phyloP scores from a whole-genome alignment of 2,888 invertebrate species.

The Leucoptera coffeella region DNA sequence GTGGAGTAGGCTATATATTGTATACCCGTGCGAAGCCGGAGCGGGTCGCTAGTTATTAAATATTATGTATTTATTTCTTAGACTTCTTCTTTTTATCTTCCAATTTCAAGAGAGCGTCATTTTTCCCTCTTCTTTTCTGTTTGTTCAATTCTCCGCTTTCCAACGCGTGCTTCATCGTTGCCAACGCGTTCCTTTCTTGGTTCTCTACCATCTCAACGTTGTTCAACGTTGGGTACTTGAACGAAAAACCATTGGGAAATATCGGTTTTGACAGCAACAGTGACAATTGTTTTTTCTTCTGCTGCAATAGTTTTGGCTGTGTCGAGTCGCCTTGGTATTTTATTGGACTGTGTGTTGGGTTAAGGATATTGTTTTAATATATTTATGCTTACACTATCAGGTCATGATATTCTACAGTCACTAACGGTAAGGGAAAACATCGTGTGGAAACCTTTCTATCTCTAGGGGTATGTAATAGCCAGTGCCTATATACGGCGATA shows the following conservation, averaged over 20 bases:
- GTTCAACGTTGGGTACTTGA: constrained; percentile 50
- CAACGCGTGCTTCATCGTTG: constrained; percentile 38
- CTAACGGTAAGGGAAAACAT: too few species aligned
- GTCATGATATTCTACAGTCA: too few species aligned
- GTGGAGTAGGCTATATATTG: too few species aligned
- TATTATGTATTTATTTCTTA: constrained; percentile 12
- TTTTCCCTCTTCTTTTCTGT: constrained; percentile 36
- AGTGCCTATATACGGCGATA: too few species aligned
- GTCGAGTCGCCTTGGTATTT: constrained; percentile 21
- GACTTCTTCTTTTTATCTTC: constrained; percentile 15
- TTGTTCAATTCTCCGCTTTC: constrained; percentile 31
- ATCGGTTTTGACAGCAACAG: constrained; percentile 51
- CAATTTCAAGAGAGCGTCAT: constrained; percentile 26
- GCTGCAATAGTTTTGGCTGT: constrained; percentile 28
- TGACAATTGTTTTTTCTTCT: constrained; percentile 45
- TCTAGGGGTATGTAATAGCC: too few species aligned
- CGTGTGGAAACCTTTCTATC: too few species aligned
- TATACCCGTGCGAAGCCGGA: too few species aligned
- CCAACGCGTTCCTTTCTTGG: constrained; percentile 25
- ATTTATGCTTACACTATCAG: too few species aligned
- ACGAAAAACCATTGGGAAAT: constrained; percentile 64
- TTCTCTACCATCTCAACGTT: constrained; percentile 14
- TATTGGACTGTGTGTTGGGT: constrained; percentile 18
- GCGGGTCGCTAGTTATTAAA: too few species aligned
- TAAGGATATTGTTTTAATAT: constrained; percentile 8